phyloP scores from a whole-genome alignment of 2,888 invertebrate species.

The Leptura quadrifasciata region DNA sequence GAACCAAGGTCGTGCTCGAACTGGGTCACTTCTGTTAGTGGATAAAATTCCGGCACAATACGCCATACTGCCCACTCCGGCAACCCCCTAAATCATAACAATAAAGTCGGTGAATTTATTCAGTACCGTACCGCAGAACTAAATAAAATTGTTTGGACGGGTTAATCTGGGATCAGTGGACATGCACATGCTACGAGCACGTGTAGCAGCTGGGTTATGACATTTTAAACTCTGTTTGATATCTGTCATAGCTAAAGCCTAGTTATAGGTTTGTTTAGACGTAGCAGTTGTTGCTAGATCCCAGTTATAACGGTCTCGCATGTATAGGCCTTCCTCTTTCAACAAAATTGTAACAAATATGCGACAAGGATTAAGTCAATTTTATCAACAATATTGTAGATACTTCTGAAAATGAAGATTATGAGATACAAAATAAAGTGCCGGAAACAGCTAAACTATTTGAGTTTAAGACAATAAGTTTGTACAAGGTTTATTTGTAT shows the following conservation, averaged over 20 bases:
- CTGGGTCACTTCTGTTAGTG: conserved; percentile 48
- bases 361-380: too few relatives aligned
- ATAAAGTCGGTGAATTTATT: conserved; percentile 27
- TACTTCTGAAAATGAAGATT: too few relatives aligned
- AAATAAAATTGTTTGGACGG: conserved; percentile 23
- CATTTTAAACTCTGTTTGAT: conserved; percentile 21
- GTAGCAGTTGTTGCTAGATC: too few relatives aligned
- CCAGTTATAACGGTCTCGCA: too few relatives aligned
- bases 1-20: conserved; percentile 44
- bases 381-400: too few relatives aligned
- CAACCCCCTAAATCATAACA: conserved; percentile 21
- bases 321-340: too few relatives aligned
- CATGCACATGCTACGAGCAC: conserved; percentile 36
- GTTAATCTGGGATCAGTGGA: conserved; percentile 24
- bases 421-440: too few relatives aligned
- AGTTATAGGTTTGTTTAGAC: not conserved
- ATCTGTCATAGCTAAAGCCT: conserved; percentile 16
- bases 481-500: too few relatives aligned
- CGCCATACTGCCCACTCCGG: conserved; percentile 30
- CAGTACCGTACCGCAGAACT: conserved; percentile 16
- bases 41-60: conserved; percentile 51
- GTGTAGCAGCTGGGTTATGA: conserved; percentile 28
- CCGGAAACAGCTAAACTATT: too few relatives aligned
- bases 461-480: too few relatives aligned
- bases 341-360: too few relatives aligned